Evolutionary conservation across 1,140 invertebrate genomes (phyloP), one percentile per base, ranked within the genome.

Genomic region (Drosophila elegans): DNA sequence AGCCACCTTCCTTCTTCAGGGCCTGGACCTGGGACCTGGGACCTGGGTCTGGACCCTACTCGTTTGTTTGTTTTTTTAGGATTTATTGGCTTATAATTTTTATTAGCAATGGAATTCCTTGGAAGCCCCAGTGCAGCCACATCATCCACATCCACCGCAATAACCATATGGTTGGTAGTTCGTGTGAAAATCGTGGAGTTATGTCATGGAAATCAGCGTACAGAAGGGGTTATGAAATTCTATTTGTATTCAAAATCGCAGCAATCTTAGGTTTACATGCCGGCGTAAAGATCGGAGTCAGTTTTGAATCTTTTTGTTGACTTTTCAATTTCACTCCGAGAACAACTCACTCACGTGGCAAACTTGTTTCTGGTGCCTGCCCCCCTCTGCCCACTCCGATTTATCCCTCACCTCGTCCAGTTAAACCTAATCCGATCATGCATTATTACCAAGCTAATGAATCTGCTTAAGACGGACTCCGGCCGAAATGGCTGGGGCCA

Each of bases 11-110:
- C 1, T 66, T 60, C n/a, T 48, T 56, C 29, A 42, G 56, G 46
- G 53, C 27, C 32, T 21, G 16, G 16, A 21, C 16, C 16, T 21
- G 16, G 16, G 16, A 21, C 1, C 16, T 21, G 16, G 16, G 16
- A 21, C 1, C 16, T 21, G 74, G 11, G 74, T 74, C 71, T 64
- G 53, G 44, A 6, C 16, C 21, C 62, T 25, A 41, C 27, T 34
- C 13, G 55, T 57, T 44, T 25, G 60, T 88, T 82, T 88, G 62
- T 75, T 75, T 69, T 89, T 84, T 80, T 63, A 68, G 76, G 84
- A 88, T 88, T 88, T 89, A 88, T 88, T 88, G 83, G 76, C 83
- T 88, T 88, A 88, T 88, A 88, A 88, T 89, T 88, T 88, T 88
- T 88, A 88, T 88, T 89, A 88, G 83, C 83, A 83, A 69, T 41